These are phyloP conservation scores for Drosophila pseudoobscura DNA, from an alignment of 1,140 invertebrate species.

Conservation along the genomic window DNA sequence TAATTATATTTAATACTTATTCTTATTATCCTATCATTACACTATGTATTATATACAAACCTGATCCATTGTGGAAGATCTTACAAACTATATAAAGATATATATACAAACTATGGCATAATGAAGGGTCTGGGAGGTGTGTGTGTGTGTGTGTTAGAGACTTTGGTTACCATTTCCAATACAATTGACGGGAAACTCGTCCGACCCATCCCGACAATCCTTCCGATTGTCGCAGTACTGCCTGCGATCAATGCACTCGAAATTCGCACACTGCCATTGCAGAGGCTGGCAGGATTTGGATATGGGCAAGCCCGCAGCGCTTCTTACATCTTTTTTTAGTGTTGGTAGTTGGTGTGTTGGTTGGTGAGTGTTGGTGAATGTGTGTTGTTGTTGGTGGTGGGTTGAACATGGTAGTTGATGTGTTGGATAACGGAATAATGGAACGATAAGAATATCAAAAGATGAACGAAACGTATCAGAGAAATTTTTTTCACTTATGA, in stretches of 20 bases:
- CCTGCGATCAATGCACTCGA: slow-evolving; percentile 80
- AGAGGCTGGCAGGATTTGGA: slow-evolving; percentile 18
- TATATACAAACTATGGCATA: neutral
- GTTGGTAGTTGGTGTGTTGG: slow-evolving; percentile 13
- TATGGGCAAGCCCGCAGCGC: slow-evolving; percentile 3
- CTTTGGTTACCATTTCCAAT: slow-evolving; percentile 51
- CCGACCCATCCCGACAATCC: slow-evolving; percentile 89
- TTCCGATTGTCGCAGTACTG: slow-evolving; percentile 86
- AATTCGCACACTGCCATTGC: slow-evolving; percentile 83
- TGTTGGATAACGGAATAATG: slow-evolving; percentile 27
- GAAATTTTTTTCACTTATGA: neutral
- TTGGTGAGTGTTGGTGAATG: slow-evolving; percentile 17
- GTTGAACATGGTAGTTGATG: slow-evolving; percentile 8
- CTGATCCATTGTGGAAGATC: slow-evolving; percentile 12
- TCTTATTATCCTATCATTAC: neutral
- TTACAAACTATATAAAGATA: slow-evolving; percentile 17
- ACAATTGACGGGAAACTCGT: slow-evolving; percentile 84
- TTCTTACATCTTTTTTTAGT: slow-evolving; percentile 16
- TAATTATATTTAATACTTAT: slow-evolving; percentile 4
- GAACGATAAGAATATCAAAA: slow-evolving; percentile 42
- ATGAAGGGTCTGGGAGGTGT: neutral
- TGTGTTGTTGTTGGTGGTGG: slow-evolving; percentile 12
- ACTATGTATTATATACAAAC: slow-evolving; percentile 18
- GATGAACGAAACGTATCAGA: neutral
- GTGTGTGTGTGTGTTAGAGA: slow-evolving; percentile 11